Percentiles rank a stretch among this genome's conserved stretches.
phyloP scores from a whole-genome alignment of 2,797 vertebrate species.

The Cyclura pinguis region DNA sequence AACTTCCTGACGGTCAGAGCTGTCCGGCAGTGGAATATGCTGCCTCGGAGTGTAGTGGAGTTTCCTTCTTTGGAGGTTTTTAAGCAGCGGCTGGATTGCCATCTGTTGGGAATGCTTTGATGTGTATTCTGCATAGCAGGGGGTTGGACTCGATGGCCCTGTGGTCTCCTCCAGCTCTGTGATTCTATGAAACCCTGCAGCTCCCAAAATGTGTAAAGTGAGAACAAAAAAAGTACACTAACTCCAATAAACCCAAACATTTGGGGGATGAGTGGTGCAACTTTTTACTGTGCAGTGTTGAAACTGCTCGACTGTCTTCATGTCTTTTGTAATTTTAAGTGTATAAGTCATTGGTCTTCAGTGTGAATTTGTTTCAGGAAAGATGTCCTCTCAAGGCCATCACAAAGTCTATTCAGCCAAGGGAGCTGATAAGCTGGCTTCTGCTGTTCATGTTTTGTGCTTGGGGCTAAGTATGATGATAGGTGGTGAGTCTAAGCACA shows the following conservation, averaged over 20 bases:
- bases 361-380: background rate
- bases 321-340: background rate
- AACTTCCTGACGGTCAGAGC: too few relatives aligned
- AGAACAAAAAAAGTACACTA: background rate
- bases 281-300: background rate
- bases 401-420: background rate
- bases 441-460: background rate
- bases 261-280: background rate
- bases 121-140: too few relatives aligned
- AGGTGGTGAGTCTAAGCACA: background rate
- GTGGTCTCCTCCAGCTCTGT: too few relatives aligned
- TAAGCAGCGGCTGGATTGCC: too few relatives aligned
- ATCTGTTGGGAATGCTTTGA: too few relatives aligned
- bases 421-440: background rate
- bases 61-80: too few relatives aligned
- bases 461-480: slow-evolving; percentile 8
- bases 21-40: too few relatives aligned
- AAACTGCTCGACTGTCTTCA: background rate
- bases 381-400: background rate
- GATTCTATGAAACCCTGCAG: background rate
- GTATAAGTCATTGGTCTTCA: background rate
- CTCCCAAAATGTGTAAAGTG: background rate
- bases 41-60: too few relatives aligned
- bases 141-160: too few relatives aligned
- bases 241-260: background rate